Base-by-base conservation (phyloP, 2,797 vertebrate species). In the Sparidentex hasta region DNA sequence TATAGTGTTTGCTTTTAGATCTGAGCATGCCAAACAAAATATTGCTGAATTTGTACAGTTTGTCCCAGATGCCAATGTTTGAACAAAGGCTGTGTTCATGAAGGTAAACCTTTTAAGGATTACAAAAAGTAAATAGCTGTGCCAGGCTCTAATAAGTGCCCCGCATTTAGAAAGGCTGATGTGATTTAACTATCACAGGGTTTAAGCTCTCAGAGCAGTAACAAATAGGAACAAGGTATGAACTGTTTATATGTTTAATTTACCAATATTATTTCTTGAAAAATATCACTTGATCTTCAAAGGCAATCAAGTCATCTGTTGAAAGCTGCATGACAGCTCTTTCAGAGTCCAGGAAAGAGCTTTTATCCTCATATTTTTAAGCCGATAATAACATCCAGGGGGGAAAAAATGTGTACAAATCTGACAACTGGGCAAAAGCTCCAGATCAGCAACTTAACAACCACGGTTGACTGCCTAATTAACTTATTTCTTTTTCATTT, bases 31-130 rank as follows among this genome's bases (percentile, higher is more conserved):
- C n/a, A 65, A 83, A 77, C 20, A 61, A 33, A 56, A 48, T 23
- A 52, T 64, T 17, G 56, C 3, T 66, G 23, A 64, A 80, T 71
- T 54, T 59, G 27, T 46, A 18, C 43, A 41, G 16, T 81, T 81
- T 57, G 65, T 77, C 51, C 69, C 33, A 25, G 47, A 59, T 11
- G 47, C 64, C 50, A 78, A 41, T 61, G 55, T 79, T 80, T 50
- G 66, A 84, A 90, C 85, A 93, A 89, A 84, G 80, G 61, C 58
- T 72, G 82, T 27, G 76, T 93, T 93, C 77, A 87, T 82, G 61
- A 71, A 20, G 13, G 55, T 74, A 75, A 90, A 79, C 65, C 73
- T 88, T 81, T 48, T 48, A 65, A 68, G 74, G 86, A 89, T 91
- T 92, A 92, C 47, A 76, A 78, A 78, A 84, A 73, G 75, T 57